Conservation (phyloP, 2,797 vertebrate species). For the Acestrorhynchus altus region DNA sequence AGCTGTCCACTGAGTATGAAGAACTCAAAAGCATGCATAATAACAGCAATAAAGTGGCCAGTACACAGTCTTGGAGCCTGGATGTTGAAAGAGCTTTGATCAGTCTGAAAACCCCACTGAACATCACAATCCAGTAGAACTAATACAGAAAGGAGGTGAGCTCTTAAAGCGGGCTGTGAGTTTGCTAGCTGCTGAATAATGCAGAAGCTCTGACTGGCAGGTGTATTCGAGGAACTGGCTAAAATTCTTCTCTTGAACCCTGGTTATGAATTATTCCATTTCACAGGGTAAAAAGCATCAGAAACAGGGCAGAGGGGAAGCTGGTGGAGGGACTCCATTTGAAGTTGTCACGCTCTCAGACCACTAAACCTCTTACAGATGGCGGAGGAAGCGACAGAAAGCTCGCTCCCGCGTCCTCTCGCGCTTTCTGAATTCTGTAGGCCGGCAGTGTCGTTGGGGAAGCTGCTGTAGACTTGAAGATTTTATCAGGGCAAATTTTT, state of each 20-base stretch:
- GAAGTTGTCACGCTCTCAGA: conserved; percentile 35
- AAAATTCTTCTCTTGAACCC: conserved; percentile 1
- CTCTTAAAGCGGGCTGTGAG: not conserved
- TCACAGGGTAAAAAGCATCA: conserved; percentile 7
- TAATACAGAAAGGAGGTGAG: not conserved
- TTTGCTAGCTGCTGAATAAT: not conserved
- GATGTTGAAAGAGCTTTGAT: not conserved
- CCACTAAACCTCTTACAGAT: conserved; percentile 41
- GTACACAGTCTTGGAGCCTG: not conserved
- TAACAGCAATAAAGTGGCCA: not conserved
- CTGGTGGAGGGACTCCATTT: conserved; percentile 40
- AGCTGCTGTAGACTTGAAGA: conserved; percentile 52
- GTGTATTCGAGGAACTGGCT: not conserved
- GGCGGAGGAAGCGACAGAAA: conserved; percentile 17
- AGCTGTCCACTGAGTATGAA: not conserved
- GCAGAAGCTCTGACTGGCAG: not conserved
- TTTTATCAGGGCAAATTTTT: conserved; percentile 63
- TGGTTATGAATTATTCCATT: conserved; percentile 17
- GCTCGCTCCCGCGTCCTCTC: not conserved
- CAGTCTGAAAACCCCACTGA: not conserved
- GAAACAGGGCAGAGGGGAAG: not conserved
- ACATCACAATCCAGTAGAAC: not conserved
- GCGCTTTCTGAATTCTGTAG: conserved; percentile 35
- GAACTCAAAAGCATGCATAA: not conserved
- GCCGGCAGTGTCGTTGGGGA: conserved; percentile 30